Evolutionary conservation across 2,797 vertebrate species (phyloP), one percentile per base, ranked within the genome.

Genomic region (Dromococcyx pavoninus): DNA sequence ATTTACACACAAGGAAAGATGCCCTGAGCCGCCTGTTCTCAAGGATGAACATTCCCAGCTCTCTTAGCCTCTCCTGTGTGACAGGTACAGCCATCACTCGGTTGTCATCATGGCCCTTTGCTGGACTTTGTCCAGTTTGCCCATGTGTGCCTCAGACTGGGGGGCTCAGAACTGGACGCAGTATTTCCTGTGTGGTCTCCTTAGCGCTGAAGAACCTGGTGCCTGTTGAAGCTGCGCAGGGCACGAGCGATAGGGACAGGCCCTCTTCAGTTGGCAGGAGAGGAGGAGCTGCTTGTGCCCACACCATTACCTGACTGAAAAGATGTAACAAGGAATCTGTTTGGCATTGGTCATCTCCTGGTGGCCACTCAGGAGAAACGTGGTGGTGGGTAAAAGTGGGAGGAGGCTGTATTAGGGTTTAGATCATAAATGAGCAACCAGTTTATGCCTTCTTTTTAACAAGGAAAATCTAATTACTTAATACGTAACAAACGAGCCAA

Each of bases 391-490:
- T 76, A 23, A 57, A 84, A 71, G 22, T 11, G 2, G 13, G 11
- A 10, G 12, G n/a, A 11, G 8, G 22, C 7, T 10, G 5, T 9
- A 48, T 65, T 83, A 44, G 48, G 25, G 16, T 78, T 81, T 35
- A 28, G 50, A 25, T 78, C 23, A 8, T 48, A 75, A 88, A 64
- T 32, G 39, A 71, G 23, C 82, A 88, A 53, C 4, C 6, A 83
- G 48, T 88, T 94, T 86, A 71, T 80, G 54, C 57, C 41, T n/a
- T 43, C 30, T 43, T 43, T 35, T 74, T 41, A 74, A 72, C 61
- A 91, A 80, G 76, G 66, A 35, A 86, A 73, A 89, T 83, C 58
- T 88, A 50, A 93, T 86, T 90, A 88, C 69, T 86, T 91, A 61
- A 60, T 86, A 37, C 73, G 80, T 84, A 93, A 57, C 73, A 79